Evolutionary conservation across 53 echinoderm and acorn worm species (phyloP).

Genomic region (Echinarachnius parma): DNA sequence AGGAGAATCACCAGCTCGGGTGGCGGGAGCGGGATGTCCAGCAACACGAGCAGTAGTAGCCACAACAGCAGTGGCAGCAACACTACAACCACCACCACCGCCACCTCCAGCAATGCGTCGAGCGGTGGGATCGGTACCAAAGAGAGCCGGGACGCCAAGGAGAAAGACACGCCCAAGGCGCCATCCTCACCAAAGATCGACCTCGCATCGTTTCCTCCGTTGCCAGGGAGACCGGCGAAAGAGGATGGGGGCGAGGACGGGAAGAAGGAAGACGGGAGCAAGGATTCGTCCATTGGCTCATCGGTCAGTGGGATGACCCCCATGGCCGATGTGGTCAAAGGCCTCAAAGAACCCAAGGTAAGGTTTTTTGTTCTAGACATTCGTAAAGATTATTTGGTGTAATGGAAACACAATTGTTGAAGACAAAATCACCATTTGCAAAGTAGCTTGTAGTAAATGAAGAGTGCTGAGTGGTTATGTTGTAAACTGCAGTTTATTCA

Average conservation of each 20-base stretch:
- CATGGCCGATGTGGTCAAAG: constrained; percentile 92
- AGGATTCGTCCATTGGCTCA: constrained; percentile 55
- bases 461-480: too few species aligned
- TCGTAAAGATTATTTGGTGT: background rate
- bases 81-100: background rate
- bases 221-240: constrained; percentile 71
- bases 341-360: constrained; percentile 95
- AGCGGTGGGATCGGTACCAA: constrained; percentile 13
- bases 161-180: constrained; percentile 53
- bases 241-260: constrained; percentile 52
- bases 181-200: constrained; percentile 84
- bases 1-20: constrained; percentile 26
- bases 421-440: too few species aligned
- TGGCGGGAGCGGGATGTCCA: constrained; percentile 3
- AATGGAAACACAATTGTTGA: too few species aligned
- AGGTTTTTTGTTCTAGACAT: background rate
- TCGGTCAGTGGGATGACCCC: constrained; percentile 64
- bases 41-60: constrained; percentile 19
- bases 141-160: constrained; percentile 46
- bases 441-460: too few species aligned
- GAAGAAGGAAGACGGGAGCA: constrained; percentile 59
- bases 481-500: too few species aligned
- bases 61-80: background rate
- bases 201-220: constrained; percentile 88
- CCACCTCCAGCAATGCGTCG: constrained; percentile 14